Evolutionary conservation across 2,888 invertebrate species (phyloP).

Genomic region (Nysson spinosus): DNA sequence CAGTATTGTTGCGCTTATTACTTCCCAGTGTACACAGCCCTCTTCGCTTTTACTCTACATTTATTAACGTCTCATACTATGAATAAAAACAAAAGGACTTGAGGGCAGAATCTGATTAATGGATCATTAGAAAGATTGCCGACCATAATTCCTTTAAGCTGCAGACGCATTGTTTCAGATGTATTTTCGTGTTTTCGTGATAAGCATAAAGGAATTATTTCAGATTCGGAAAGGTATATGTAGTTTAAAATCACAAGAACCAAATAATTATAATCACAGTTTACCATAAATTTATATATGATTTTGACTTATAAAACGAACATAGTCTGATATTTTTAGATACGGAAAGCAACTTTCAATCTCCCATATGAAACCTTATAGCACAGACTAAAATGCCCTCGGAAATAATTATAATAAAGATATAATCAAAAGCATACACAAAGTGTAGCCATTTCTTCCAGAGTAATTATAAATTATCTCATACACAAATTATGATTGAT

Average conservation of each 20-base stretch:
- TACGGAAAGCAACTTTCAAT: slow-evolving; percentile 33
- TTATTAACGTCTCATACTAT: slow-evolving; percentile 46
- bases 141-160: slow-evolving; percentile 29
- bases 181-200: background rate
- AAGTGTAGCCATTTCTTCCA: slow-evolving; percentile 6
- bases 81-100: slow-evolving; percentile 40
- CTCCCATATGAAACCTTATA: slow-evolving; percentile 15
- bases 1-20: slow-evolving; percentile 75
- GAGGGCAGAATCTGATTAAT: slow-evolving; percentile 27
- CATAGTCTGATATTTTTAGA: too few species aligned
- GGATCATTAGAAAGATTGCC: slow-evolving; percentile 13
- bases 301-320: background rate
- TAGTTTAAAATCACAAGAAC: slow-evolving; percentile 10
- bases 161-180: background rate
- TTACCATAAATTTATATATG: too few species aligned
- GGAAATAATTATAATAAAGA: slow-evolving; percentile 11
- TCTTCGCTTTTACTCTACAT: slow-evolving; percentile 60
- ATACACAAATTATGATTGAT: slow-evolving; percentile 23
- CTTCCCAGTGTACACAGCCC: slow-evolving; percentile 74
- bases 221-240: slow-evolving; percentile 2
- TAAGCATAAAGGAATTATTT: slow-evolving; percentile 22
- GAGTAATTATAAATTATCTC: slow-evolving; percentile 12
- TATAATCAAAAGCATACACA: slow-evolving; percentile 8
- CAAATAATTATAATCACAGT: too few species aligned
- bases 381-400: slow-evolving; percentile 25